Evolutionary conservation across 2,113 vertebrate species (phyloP).

Genomic region (Monopterus albus): DNA sequence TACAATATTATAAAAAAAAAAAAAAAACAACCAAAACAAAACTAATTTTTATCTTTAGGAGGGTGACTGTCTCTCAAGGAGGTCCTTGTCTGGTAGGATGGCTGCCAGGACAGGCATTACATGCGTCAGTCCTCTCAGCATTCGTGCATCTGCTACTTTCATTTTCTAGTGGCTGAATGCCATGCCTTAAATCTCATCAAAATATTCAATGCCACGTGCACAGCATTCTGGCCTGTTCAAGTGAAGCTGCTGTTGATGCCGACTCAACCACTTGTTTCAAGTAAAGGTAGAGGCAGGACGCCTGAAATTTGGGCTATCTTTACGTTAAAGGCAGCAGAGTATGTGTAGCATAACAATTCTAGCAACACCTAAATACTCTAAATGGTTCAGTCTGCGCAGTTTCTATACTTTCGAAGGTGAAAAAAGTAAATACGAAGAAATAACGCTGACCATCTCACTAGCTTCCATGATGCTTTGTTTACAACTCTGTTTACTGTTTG

Average conservation of each 20-base stretch:
- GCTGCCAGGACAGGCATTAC: slow-evolving; percentile 5
- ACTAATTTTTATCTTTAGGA: no score
- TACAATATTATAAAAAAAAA: not conserved
- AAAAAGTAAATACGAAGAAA: no score
- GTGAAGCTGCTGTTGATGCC: not conserved
- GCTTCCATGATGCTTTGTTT: no score
- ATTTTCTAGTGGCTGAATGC: not conserved
- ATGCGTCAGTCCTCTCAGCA: slow-evolving; percentile 8
- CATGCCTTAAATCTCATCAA: not conserved
- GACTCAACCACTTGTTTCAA: not conserved
- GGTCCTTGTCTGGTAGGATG: slow-evolving; percentile 8
- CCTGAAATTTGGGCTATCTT: no score
- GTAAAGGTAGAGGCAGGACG: not conserved
- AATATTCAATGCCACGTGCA: not conserved
- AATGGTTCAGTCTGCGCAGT: no score
- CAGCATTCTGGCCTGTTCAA: not conserved
- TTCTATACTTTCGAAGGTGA: no score
- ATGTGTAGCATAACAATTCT: no score
- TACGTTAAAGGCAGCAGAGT: no score
- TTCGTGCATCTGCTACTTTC: slow-evolving; percentile 9
- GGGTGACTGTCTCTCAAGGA: slow-evolving; percentile 5
- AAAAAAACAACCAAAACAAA: not conserved
- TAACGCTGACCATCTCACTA: no score
- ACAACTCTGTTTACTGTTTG: no score
- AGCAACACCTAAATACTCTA: no score